Conservation (phyloP, 2,113 vertebrate genomes). For the Centropus unirufus region DNA sequence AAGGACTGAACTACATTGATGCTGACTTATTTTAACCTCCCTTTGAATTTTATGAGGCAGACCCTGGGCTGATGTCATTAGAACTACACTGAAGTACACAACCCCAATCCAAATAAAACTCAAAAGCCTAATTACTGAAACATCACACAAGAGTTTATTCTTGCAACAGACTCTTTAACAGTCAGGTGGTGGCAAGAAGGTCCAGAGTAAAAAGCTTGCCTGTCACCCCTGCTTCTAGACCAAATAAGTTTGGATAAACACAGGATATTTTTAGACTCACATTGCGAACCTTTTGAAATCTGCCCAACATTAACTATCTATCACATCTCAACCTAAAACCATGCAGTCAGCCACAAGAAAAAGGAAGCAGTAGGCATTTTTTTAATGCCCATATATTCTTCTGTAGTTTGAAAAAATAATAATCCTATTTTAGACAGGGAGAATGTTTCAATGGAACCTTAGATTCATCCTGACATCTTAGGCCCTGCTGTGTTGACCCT, state of each 20-base stretch:
- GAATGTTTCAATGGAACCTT: conserved; percentile 56
- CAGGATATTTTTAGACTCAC: neutral
- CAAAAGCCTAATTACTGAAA: conserved; percentile 49
- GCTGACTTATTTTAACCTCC: conserved; percentile 31
- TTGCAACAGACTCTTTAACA: conserved; percentile 14
- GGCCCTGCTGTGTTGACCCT: conserved; percentile 44
- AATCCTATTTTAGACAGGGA: conserved; percentile 44
- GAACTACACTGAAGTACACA: neutral
- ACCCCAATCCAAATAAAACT: conserved; percentile 20
- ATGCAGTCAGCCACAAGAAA: neutral
- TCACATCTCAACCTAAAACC: neutral
- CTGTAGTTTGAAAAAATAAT: conserved; percentile 54
- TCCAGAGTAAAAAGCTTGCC: conserved; percentile 21
- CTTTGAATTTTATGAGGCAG: conserved; percentile 47
- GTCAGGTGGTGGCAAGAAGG: neutral
- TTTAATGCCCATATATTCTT: conserved; percentile 42
- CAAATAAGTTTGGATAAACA: conserved; percentile 22
- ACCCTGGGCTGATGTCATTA: conserved; percentile 28
- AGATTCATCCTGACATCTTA: conserved; percentile 55
- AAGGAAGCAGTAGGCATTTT: conserved; percentile 52
- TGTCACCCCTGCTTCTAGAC: neutral
- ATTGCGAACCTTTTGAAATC: conserved; percentile 12
- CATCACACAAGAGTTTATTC: conserved; percentile 21
- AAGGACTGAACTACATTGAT: neutral
- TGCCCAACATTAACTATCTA: conserved; percentile 1